Conservation (phyloP, 1,140 invertebrate genomes). For the Zaprionus tsacasi region DNA sequence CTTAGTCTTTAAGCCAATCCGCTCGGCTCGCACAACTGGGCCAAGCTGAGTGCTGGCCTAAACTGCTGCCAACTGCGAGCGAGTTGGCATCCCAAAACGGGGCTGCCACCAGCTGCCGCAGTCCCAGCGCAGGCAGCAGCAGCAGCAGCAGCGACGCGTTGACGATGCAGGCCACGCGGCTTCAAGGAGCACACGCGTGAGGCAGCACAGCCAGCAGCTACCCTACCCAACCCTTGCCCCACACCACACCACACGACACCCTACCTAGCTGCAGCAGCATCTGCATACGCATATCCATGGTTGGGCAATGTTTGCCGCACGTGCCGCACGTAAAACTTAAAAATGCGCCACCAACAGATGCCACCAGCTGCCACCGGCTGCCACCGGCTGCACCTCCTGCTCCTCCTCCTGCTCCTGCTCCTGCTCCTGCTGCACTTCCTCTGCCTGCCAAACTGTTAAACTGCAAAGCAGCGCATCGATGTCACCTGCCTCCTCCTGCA, state of each 20-base stretch:
- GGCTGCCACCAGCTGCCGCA: not conserved
- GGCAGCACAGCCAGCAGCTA: no score
- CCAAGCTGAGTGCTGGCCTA: not conserved
- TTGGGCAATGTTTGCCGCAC: conserved; percentile 56
- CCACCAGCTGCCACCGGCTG: conserved; percentile 48
- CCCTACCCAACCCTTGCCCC: conserved; percentile 1
- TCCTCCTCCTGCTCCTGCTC: conserved; percentile 20
- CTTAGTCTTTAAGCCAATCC: not conserved
- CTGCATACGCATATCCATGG: conserved; percentile 37
- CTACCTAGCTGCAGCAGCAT: conserved; percentile 4
- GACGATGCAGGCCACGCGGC: conserved; percentile 28
- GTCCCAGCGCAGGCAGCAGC: no score
- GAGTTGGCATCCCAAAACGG: not conserved
- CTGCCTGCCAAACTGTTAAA: conserved; percentile 39
- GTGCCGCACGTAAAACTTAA: conserved; percentile 72
- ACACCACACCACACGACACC: conserved; percentile 1
- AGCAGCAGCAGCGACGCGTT: conserved; percentile 18
- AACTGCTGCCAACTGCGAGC: not conserved
- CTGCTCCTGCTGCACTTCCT: conserved; percentile 9
- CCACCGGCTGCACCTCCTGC: conserved; percentile 12
- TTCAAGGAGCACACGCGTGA: not conserved
- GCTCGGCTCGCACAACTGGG: not conserved
- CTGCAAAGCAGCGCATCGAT: conserved; percentile 61
- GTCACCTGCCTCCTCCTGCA: conserved; percentile 15
- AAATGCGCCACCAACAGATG: conserved; percentile 66